phyloP scores from a whole-genome alignment of 37 sponge, comb jelly and placozoan genomes.

The Chondrosia reniformis region DNA sequence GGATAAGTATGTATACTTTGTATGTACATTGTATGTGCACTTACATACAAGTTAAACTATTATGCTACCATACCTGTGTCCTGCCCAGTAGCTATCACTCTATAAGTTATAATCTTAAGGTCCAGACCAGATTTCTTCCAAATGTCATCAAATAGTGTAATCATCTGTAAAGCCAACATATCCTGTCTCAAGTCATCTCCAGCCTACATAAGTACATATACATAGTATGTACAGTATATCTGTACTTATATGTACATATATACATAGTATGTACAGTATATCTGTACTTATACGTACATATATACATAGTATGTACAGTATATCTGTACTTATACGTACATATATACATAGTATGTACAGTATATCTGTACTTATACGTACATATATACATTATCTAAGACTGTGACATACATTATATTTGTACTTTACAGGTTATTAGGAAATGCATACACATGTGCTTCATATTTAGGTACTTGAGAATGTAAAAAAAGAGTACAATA shows the following conservation, averaged over 20 bases:
- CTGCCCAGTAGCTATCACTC: conserved; percentile 63
- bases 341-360: neutral
- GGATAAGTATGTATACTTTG: no score
- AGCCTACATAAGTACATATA: conserved; percentile 24
- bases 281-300: conserved; percentile 14
- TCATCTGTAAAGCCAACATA: conserved; percentile 71
- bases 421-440: no score
- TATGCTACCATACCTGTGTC: conserved; percentile 48
- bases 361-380: conserved; percentile 24
- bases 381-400: no score
- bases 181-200: conserved; percentile 91
- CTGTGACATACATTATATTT: no score
- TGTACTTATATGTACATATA: conserved; percentile 13
- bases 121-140: conserved; percentile 81
- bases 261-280: neutral
- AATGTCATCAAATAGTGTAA: conserved; percentile 74
- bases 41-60: neutral
- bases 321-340: conserved; percentile 21
- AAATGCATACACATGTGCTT: no score
- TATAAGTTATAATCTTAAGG: conserved; percentile 80
- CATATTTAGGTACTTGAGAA: no score
- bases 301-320: neutral
- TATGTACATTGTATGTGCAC: no score
- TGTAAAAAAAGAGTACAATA: no score
- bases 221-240: neutral